A percentile compares a stretch with the other conserved stretches of the same genome.
These are phyloP conservation scores for Aspidoscelis tigris DNA, from an alignment of 2,113 vertebrate species.

Conservation along the genomic window DNA sequence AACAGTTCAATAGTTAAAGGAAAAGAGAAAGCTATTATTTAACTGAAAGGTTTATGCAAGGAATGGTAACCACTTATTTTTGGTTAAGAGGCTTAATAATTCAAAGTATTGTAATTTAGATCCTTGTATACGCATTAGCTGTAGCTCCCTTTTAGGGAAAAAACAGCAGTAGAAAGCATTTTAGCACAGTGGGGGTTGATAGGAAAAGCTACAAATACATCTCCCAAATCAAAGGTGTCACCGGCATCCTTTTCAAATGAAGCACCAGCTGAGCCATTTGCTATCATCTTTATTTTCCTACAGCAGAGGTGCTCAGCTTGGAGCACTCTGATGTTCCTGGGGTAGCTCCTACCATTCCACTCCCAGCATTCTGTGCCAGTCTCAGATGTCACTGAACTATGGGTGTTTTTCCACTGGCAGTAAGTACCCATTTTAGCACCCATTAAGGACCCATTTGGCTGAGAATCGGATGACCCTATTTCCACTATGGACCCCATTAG, in stretches of 20 bases:
- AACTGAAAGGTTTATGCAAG: neutral
- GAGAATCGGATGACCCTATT: too few relatives aligned
- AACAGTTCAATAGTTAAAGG: conserved; percentile 11
- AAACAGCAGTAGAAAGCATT: neutral
- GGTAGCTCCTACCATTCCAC: too few relatives aligned
- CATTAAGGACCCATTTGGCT: too few relatives aligned
- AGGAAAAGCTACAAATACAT: neutral
- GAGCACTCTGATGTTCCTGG: too few relatives aligned
- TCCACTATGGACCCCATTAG: too few relatives aligned
- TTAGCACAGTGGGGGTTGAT: neutral
- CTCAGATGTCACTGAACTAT: too few relatives aligned
- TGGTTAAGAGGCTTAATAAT: neutral
- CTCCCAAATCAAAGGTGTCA: neutral
- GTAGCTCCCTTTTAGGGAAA: neutral
- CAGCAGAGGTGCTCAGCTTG: neutral
- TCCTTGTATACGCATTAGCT: neutral
- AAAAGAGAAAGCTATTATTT: neutral
- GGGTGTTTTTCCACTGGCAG: too few relatives aligned
- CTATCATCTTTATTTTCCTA: neutral
- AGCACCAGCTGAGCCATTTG: neutral
- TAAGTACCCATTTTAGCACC: too few relatives aligned
- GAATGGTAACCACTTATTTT: neutral
- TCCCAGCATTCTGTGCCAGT: too few relatives aligned
- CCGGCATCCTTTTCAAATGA: neutral
- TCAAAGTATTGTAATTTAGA: conserved; percentile 32